phyloP scores from a whole-genome alignment of 2,797 vertebrate genomes.

The Phoeniculus purpureus region DNA sequence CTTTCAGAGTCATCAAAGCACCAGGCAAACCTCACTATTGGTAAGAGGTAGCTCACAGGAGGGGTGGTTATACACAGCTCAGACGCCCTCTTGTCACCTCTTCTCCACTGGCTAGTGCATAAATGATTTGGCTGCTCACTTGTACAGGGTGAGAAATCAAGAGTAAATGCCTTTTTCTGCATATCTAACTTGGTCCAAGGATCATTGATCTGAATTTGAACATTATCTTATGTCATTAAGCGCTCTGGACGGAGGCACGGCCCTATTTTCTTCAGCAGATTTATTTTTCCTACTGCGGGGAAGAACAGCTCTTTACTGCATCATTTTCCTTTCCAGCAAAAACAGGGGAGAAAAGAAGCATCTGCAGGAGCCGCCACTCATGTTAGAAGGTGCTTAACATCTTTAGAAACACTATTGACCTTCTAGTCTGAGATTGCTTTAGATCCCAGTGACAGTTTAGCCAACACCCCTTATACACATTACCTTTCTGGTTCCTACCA shows the following conservation, averaged over 20 bases:
- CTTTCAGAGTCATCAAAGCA: neutral
- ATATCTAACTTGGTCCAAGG: neutral
- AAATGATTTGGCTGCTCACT: neutral
- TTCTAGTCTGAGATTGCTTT: neutral
- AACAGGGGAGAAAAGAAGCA: neutral
- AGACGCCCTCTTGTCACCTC: neutral
- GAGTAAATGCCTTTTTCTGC: constrained; percentile 8
- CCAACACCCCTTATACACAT: neutral
- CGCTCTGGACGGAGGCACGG: neutral
- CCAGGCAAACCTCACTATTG: neutral
- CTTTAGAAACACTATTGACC: neutral
- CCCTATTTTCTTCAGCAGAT: neutral
- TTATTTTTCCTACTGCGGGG: neutral
- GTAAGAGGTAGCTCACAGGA: neutral
- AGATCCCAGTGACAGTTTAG: neutral
- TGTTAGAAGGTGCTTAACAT: neutral
- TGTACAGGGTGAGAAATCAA: neutral
- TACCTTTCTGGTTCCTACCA: neutral
- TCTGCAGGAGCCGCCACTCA: neutral
- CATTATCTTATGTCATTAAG: constrained; percentile 13
- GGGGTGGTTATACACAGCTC: neutral
- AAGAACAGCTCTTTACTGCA: neutral
- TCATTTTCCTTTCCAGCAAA: neutral
- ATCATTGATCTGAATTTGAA: constrained; percentile 18
- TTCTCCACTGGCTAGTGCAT: neutral